A percentile compares a stretch with the other conserved stretches of the same genome.
phyloP scores from a whole-genome alignment of 1,140 invertebrate genomes.

The Drosophila elegans region DNA sequence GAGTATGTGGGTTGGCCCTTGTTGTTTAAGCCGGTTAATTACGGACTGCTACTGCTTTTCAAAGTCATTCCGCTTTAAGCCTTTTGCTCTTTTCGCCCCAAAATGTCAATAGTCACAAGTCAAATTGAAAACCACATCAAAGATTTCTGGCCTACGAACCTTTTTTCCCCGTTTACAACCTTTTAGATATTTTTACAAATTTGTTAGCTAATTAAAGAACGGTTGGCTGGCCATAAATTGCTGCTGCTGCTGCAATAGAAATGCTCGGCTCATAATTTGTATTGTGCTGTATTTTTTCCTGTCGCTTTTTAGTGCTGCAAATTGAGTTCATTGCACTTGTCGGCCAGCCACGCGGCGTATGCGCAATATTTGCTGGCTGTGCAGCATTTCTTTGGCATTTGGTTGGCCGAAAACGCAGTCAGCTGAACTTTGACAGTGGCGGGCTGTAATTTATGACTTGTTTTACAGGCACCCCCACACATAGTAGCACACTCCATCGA shows the following conservation, averaged over 20 bases:
- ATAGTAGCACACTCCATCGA: conserved; percentile 57
- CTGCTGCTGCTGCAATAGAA: conserved; percentile 39
- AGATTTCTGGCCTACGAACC: conserved; percentile 10
- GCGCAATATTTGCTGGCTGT: conserved; percentile 81
- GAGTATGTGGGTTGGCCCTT: neutral
- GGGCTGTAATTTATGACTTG: conserved; percentile 78
- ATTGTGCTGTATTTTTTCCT: conserved; percentile 19
- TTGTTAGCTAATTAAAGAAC: conserved; percentile 68
- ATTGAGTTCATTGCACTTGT: conserved; percentile 80
- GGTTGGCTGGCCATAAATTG: conserved; percentile 66
- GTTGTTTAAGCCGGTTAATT: conserved; percentile 62
- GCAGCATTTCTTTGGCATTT: conserved; percentile 81
- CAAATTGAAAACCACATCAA: conserved; percentile 48
- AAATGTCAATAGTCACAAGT: conserved; percentile 37
- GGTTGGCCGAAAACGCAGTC: conserved; percentile 73
- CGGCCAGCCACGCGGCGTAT: conserved; percentile 70
- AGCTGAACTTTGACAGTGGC: conserved; percentile 81
- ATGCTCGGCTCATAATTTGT: conserved; percentile 69
- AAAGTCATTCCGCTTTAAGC: conserved; percentile 42
- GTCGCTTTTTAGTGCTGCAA: conserved; percentile 31
- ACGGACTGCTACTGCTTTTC: conserved; percentile 15
- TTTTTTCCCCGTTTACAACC: conserved; percentile 5
- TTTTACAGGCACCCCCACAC: conserved; percentile 74
- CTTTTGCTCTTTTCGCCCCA: conserved; percentile 6
- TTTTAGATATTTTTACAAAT: conserved; percentile 31